These are phyloP conservation scores for Bombus fervidus DNA, from an alignment of 1,140 invertebrate species.

Conservation along the genomic window DNA sequence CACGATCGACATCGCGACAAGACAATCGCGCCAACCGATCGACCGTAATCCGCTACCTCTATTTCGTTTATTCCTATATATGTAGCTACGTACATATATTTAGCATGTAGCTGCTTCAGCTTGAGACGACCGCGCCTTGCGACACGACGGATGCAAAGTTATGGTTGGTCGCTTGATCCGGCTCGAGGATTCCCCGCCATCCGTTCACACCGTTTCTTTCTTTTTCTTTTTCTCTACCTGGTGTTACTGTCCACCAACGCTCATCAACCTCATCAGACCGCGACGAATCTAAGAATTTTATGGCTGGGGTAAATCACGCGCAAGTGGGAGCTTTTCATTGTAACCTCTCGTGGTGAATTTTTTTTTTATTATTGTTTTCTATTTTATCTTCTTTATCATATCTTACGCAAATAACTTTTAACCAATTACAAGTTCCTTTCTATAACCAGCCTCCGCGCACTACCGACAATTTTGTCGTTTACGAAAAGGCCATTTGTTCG, in stretches of 20 bases:
- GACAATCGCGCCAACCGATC: conserved; percentile 29
- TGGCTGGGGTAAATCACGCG: background rate
- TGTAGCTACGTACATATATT: no score
- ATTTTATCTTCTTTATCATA: background rate
- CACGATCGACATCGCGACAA: conserved; percentile 41
- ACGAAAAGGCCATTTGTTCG: no score
- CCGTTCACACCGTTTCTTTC: conserved; percentile 7
- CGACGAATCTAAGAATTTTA: conserved; percentile 9
- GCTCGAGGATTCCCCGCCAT: conserved; percentile 16
- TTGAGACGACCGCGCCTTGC: conserved; percentile 20
- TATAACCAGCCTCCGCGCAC: no score
- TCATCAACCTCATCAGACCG: conserved; percentile 56
- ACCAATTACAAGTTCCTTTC: no score
- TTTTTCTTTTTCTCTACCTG: background rate
- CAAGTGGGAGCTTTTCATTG: background rate
- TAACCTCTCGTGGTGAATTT: background rate
- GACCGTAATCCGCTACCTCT: conserved; percentile 28
- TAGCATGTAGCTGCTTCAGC: no score
- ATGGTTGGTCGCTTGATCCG: background rate
- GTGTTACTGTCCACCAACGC: conserved; percentile 55
- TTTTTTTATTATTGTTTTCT: no score
- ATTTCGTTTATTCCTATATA: conserved; percentile 1
- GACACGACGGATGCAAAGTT: background rate
- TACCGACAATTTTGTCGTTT: no score
- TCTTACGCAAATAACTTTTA: no score